Evolutionary conservation across 2,113 vertebrate genomes (phyloP), one percentile per base, ranked within the genome.

Genomic region (Theristicus caerulescens): DNA sequence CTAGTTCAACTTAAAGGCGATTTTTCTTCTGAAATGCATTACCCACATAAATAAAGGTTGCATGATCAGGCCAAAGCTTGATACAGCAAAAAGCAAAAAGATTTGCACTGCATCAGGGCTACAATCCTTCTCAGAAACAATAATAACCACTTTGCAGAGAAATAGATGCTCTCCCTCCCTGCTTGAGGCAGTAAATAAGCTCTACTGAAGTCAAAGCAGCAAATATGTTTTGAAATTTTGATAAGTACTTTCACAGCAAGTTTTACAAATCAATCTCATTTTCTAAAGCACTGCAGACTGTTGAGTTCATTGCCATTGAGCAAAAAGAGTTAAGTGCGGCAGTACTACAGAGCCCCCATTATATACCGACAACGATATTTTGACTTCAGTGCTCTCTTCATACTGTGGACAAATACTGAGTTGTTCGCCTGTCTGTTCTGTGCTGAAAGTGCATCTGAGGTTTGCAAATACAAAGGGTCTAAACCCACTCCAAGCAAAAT

Each of bases 341-440:
- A 62, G n/a, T n/a, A 74, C 83, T 85, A 79, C 70, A 95, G 93
- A 80, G 58, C 11, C 34, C 52, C 54, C 26, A 40, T 90, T 96
- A 55, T 85, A 62, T 61, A 47, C 42, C 89, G 83, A 92, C 84
- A 95, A 69, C 2, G 6, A 66, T 25, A 18, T 94, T 95, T 93
- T 89, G 62, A 93, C 81, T 95, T 92, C 62, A 87, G 80, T 66
- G 42, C 66, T 76, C 73, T 91, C 86, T 91, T 97, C 91, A 72
- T 67, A 54, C 46, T 31, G 27, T 66, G 77, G 69, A 91, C 69
- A 94, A 95, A 93, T 86, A 93, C 55, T 25, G 73, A 82, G 83
- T 59, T 92, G 73, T 94, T 79, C 91, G 61, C 83, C 77, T 85
- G 62, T 58, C 86, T 89, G 84, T 58, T 94, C 70, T 62, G 12